These are phyloP conservation scores for Electrona antarctica DNA, from an alignment of 2,113 vertebrate genomes.

Conservation along the genomic window DNA sequence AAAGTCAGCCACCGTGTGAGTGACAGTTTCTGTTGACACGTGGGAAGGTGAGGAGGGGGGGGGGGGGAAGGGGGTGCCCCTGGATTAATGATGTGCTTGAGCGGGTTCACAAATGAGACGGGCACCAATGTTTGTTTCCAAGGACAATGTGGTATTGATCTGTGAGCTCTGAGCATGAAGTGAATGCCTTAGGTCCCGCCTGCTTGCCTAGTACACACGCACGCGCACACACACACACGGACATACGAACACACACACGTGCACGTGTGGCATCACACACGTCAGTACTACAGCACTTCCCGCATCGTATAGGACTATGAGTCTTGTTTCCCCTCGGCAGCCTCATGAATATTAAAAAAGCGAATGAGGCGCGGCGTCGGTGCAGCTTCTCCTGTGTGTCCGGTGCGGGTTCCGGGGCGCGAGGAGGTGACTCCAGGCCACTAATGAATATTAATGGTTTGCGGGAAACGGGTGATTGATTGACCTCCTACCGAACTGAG, in stretches of 20 bases:
- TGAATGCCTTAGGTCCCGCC: constrained; percentile 50
- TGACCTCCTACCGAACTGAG: constrained; percentile 67
- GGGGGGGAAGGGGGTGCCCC: constrained; percentile 44
- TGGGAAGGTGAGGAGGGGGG: constrained; percentile 43
- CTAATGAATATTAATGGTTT: constrained; percentile 78
- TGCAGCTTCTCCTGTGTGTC: constrained; percentile 63
- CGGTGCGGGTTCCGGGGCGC: constrained; percentile 62
- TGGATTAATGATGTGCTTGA: constrained; percentile 81
- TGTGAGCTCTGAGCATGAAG: constrained; percentile 62
- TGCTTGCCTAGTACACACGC: constrained; percentile 9
- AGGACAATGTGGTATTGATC: constrained; percentile 80
- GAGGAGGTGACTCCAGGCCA: constrained; percentile 72
- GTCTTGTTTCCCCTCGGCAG: constrained; percentile 57
- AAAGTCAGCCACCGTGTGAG: constrained; percentile 54
- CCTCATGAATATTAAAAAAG: constrained; percentile 75
- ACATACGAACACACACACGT: neutral
- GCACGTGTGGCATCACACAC: constrained; percentile 8
- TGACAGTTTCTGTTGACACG: constrained; percentile 75
- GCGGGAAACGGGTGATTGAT: constrained; percentile 75
- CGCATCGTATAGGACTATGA: constrained; percentile 24
- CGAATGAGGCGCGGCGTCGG: neutral
- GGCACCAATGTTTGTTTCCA: constrained; percentile 74
- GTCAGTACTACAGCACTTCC: constrained; percentile 36
- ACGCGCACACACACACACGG: neutral
- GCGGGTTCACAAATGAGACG: constrained; percentile 75